Conservation (phyloP, 2,113 vertebrate genomes). For the Montifringilla adamsi region DNA sequence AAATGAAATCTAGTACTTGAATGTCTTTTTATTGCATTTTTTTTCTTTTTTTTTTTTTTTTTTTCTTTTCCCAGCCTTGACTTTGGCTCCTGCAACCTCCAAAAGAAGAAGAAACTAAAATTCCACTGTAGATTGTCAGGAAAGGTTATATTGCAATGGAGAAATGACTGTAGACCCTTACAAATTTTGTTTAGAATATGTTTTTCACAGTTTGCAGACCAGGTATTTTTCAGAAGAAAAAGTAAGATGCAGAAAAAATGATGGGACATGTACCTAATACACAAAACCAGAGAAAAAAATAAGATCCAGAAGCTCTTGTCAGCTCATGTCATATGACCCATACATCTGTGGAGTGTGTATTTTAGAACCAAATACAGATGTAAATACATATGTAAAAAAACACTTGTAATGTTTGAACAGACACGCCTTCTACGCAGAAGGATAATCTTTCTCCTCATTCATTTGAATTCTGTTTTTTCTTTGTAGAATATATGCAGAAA, state of each 20-base stretch:
- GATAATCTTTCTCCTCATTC: background rate
- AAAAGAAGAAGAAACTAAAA: background rate
- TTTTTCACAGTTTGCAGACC: background rate
- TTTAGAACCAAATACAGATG: background rate
- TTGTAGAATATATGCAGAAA: background rate
- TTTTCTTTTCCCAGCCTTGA: background rate
- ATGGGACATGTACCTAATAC: background rate
- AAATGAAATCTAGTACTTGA: background rate
- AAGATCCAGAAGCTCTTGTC: background rate
- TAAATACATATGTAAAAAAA: background rate
- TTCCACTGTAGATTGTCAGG: background rate
- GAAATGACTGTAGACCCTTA: background rate
- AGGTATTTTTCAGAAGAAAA: background rate
- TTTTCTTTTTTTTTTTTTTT: background rate
- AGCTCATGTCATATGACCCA: accelerated
- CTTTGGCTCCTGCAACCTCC: background rate
- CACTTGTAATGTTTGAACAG: background rate
- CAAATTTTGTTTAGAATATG: background rate
- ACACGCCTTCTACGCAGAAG: background rate
- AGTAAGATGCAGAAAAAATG: background rate
- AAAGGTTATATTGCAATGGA: background rate
- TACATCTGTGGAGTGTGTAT: background rate
- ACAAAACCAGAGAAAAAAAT: background rate
- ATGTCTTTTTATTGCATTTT: background rate
- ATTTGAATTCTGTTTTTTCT: background rate